Evolutionary conservation across 2,113 vertebrate species (phyloP).

Genomic region (Ammospiza nelsoni): DNA sequence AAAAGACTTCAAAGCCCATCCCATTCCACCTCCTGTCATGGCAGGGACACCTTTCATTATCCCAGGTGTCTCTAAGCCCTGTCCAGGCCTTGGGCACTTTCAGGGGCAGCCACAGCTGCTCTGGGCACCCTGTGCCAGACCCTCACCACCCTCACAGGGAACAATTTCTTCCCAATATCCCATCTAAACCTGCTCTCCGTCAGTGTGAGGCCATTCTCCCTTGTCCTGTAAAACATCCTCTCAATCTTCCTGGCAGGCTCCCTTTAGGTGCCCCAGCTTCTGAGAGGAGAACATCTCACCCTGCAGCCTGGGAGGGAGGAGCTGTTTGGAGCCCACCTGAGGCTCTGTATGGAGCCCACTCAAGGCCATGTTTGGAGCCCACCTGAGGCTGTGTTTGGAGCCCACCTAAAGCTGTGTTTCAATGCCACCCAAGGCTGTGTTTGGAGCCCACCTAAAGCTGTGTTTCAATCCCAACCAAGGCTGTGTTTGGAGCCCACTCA

Average conservation of each 20-base stretch:
- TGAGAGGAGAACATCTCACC: background rate
- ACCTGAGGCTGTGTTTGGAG: background rate
- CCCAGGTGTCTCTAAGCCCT: too few relatives aligned
- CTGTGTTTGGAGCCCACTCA: fast-evolving
- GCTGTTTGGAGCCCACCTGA: background rate
- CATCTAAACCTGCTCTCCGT: background rate
- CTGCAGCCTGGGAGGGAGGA: background rate
- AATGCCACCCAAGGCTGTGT: too few relatives aligned
- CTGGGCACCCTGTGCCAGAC: background rate
- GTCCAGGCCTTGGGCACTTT: background rate
- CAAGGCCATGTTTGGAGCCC: background rate
- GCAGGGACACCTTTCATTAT: background rate
- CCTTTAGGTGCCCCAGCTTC: background rate
- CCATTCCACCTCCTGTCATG: fast-evolving
- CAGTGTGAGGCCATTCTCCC: background rate
- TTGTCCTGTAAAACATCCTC: background rate
- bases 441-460: background rate
- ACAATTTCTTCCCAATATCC: background rate
- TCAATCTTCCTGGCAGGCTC: background rate
- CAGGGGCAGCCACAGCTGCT: background rate
- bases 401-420: background rate
- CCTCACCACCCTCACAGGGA: background rate
- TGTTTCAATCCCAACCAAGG: fast-evolving
- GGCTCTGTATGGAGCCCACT: background rate
- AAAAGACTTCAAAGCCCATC: background rate